Evolutionary conservation across 1,140 invertebrate species (phyloP), one percentile per base, ranked within the genome.

Genomic region (Zelostemma sp.): DNA sequence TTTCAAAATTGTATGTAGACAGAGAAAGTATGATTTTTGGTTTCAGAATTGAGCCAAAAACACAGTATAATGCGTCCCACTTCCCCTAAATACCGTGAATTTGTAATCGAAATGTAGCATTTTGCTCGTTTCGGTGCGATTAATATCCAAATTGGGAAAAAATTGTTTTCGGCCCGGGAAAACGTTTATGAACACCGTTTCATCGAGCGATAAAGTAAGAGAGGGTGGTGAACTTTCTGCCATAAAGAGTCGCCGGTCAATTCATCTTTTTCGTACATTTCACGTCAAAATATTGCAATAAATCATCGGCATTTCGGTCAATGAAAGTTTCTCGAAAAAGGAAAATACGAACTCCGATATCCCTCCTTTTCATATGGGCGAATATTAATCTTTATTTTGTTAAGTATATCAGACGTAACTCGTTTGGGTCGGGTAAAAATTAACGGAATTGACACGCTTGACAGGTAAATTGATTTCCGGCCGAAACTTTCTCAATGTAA

Each of bases 251-350:
- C 79, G 73, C 64, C 76, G 74, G 81, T 84, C 83, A 78, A 85
- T 85, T 84, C 78, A 84, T 85, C 82, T 85, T 82, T 80, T 72
- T 75, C 76, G 73, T 78, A 81, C 77, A 83, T 84, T 78, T 75
- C 74, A 77, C 73, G 82, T 84, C 83, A 84, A 83, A 85, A 85
- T 84, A 84, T 84, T 78, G 81, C 79, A 78, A 85, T 85, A 84
- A 85, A 85, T 85, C 82, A 84, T 82, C 74, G 63, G 59, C 56
- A 56, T 48, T 68, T 68, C 72, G 71, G 69, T 73, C 71, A 79
- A 82, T 76, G 66, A 77, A 73, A 67, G 55, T 60, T 55, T 17
- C 41, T 66, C 50, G 66, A 51, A 60, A 68, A 61, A 64, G 65
- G 73, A 65, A 71, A 53, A n/a, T 47, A 16, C 40, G 57, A n/a